A percentile compares a stretch with the other conserved stretches of the same genome.
phyloP scores from a whole-genome alignment of 2,113 vertebrate species.

The Ceratotherium simum region DNA sequence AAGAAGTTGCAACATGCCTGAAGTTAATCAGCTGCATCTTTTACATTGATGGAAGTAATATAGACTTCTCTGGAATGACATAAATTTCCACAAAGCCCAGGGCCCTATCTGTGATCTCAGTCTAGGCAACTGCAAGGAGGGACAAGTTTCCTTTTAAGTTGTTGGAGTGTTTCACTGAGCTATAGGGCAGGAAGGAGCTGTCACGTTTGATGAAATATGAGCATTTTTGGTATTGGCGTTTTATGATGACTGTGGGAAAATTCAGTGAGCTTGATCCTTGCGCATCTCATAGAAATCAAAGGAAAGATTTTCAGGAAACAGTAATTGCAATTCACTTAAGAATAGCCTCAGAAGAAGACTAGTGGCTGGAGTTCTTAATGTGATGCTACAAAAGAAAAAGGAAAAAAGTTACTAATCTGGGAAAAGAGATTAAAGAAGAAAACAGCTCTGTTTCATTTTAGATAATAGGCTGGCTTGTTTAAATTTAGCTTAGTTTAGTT shows the following conservation, averaged over 20 bases:
- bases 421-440: neutral
- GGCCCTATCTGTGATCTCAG: neutral
- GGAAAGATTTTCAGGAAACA: neutral
- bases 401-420: neutral
- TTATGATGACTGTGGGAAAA: neutral
- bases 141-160: neutral
- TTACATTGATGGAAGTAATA: neutral
- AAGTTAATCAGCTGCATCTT: slow-evolving; percentile 17
- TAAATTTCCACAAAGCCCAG: neutral
- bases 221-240: neutral
- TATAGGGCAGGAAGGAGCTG: neutral
- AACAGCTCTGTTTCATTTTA: slow-evolving; percentile 10
- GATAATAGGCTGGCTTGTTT: neutral
- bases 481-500: slow-evolving; percentile 5
- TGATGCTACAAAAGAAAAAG: neutral
- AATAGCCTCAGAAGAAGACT: neutral
- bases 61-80: neutral
- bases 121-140: neutral
- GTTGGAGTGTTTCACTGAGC: neutral
- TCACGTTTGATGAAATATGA: neutral
- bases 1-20: neutral
- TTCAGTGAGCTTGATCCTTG: neutral
- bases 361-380: neutral
- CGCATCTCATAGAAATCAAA: neutral
- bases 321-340: neutral